Evolutionary conservation across 2,113 vertebrate genomes (phyloP), one percentile per base, ranked within the genome.

Genomic region (Phyllostomus discolor): DNA sequence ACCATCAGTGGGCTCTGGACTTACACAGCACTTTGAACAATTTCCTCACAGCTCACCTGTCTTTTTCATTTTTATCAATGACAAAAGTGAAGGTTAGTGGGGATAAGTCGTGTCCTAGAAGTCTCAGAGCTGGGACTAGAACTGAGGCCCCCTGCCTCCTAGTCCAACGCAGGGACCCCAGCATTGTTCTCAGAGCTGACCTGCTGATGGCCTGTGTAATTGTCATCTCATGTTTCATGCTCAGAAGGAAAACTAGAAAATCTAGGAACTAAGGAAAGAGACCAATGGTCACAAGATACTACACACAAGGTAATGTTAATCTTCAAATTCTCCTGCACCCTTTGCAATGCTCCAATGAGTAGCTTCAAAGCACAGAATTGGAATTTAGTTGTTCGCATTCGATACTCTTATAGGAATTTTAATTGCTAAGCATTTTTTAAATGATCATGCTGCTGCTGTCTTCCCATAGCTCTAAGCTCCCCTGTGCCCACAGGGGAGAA

Each of bases 361-460:
- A 62, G 75, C 48, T 72, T 76, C 50, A 50, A 94, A 84, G 78
- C 4, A 4, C 41, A 76, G n/a, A 12, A 7, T 35, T 73, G 50
- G 33, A 64, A 83, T 64, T 81, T 38, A 73, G 54, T 67, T 15
- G 10, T 43, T 70, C 64, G 91, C 87, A 67, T 64, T 43, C 46
- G 54, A 82, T 88, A 41, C 43, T 72, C 70, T 41, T 90, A 84
- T 26, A 85, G 79, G 86, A 62, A 52, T 59, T 57, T 48, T 41
- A 87, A 90, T 94, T 92, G 76, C 79, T 72, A 62, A 69, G 62
- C 91, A 57, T 87, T 94, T 90, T n/a, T 26, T 24, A 92, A 62
- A 70, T 80, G 81, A 82, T 66, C 17, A 0, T 10, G 35, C 50
- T 52, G 70, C 70, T 69, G 50, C 66, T 22, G 12, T 59, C 93